These are phyloP conservation scores for Chondrilla cf. caribensis DNA, from an alignment of 37 sponge, comb jelly and placozoan species.

Conservation along the genomic window DNA sequence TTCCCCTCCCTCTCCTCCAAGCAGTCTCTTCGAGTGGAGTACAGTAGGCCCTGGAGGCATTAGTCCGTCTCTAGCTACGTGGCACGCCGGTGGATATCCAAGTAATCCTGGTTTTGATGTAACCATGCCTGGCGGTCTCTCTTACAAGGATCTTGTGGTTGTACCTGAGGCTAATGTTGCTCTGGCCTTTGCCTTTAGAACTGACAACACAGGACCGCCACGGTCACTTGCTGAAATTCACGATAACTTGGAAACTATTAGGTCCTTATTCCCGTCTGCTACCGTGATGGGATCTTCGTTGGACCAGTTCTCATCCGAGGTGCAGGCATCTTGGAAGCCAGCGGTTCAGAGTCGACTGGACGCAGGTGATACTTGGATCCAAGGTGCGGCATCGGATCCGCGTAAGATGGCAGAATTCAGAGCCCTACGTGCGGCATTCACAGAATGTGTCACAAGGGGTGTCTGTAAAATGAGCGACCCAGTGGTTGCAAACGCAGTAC, in stretches of 20 bases:
- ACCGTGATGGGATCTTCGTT: slow-evolving; percentile 56
- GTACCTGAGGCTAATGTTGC: slow-evolving; percentile 25
- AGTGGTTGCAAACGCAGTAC: neutral
- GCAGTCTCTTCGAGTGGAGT: slow-evolving; percentile 49
- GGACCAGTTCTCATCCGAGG: slow-evolving; percentile 28
- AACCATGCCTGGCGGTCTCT: slow-evolving; percentile 43
- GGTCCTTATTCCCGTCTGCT: slow-evolving; percentile 40
- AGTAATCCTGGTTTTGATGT: slow-evolving; percentile 40
- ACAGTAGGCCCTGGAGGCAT: neutral
- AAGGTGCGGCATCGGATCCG: slow-evolving; percentile 63
- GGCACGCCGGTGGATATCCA: slow-evolving; percentile 80
- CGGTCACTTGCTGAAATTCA: slow-evolving; percentile 39
- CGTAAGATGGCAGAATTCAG: slow-evolving; percentile 49
- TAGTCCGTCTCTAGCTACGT: slow-evolving; percentile 43
- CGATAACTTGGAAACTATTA: slow-evolving; percentile 24
- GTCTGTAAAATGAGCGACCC: slow-evolving; percentile 15
- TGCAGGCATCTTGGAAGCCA: neutral
- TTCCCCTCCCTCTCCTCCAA: slow-evolving; percentile 66
- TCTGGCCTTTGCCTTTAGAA: slow-evolving; percentile 67
- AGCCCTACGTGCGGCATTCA: slow-evolving; percentile 7
- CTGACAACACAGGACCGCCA: slow-evolving; percentile 80
- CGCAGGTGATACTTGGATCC: slow-evolving; percentile 73
- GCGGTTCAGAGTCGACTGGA: slow-evolving; percentile 11
- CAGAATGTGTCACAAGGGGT: neutral
- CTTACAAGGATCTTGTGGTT: slow-evolving; percentile 30